phyloP scores from a whole-genome alignment of 2,113 vertebrate species.

The Meriones unguiculatus region DNA sequence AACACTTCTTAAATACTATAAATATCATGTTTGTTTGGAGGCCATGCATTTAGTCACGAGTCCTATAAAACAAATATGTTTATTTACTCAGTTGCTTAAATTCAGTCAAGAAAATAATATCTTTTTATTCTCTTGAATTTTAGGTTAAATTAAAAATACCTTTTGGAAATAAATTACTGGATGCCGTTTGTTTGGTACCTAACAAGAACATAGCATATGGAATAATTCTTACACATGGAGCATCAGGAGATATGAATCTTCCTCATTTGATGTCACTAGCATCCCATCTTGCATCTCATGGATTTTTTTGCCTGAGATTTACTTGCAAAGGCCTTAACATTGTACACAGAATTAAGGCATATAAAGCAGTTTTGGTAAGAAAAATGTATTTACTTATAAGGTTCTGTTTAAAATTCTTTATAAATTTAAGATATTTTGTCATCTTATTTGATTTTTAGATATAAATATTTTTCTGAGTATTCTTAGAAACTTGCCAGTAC shows the following conservation, averaged over 20 bases:
- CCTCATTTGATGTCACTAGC: slow-evolving; percentile 91
- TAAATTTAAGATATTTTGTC: background rate
- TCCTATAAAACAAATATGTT: background rate
- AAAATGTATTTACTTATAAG: slow-evolving; percentile 57
- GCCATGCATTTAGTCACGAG: slow-evolving; percentile 31
- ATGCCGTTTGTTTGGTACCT: slow-evolving; percentile 91
- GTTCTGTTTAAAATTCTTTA: slow-evolving; percentile 61
- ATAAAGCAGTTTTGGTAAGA: slow-evolving; percentile 92
- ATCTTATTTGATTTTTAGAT: slow-evolving; percentile 42
- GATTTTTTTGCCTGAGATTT: slow-evolving; percentile 93
- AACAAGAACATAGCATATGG: slow-evolving; percentile 83
- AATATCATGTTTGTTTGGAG: slow-evolving; percentile 49
- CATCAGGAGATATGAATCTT: slow-evolving; percentile 96
- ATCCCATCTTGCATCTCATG: slow-evolving; percentile 85
- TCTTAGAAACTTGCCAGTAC: slow-evolving; percentile 35
- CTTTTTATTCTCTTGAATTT: slow-evolving; percentile 79
- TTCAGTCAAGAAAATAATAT: slow-evolving; percentile 47
- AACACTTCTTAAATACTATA: slow-evolving; percentile 55
- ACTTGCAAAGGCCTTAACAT: slow-evolving; percentile 97
- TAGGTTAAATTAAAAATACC: slow-evolving; percentile 93
- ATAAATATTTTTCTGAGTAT: slow-evolving; percentile 28
- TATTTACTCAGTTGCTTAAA: slow-evolving; percentile 54
- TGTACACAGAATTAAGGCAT: slow-evolving; percentile 91
- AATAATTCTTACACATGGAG: slow-evolving; percentile 94
- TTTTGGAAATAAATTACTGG: slow-evolving; percentile 91